These are phyloP conservation scores for Aleiodes testaceus DNA, from an alignment of 2,888 invertebrate species.

Conservation along the genomic window DNA sequence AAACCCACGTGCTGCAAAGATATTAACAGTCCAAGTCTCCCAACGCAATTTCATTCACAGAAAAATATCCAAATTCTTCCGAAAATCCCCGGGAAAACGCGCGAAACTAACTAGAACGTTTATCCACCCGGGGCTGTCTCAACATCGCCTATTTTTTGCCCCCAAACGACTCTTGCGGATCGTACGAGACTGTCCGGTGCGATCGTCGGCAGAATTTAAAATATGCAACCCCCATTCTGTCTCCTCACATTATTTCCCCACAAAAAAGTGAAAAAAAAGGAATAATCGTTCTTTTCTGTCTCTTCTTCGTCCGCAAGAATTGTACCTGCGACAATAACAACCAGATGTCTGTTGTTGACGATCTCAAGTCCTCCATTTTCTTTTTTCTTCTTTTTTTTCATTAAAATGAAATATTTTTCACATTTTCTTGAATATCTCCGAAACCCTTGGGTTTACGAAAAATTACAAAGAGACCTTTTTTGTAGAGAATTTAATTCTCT, in stretches of 20 bases:
- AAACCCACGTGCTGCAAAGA: conserved; percentile 4
- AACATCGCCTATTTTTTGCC: conserved; percentile 27
- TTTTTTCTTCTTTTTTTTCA: not conserved
- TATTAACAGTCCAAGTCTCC: not conserved
- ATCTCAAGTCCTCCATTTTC: conserved; percentile 32
- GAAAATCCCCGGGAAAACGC: conserved; percentile 54
- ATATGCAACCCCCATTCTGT: conserved; percentile 63
- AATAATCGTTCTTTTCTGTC: not conserved
- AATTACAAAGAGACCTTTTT: too few species aligned
- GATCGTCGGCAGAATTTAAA: conserved; percentile 69
- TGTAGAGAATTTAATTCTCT: too few species aligned
- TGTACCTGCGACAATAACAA: conserved; percentile 39
- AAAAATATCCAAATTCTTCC: too few species aligned
- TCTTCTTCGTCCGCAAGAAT: conserved; percentile 23
- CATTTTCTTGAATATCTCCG: too few species aligned
- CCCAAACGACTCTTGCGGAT: conserved; percentile 47
- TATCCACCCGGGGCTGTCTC: conserved; percentile 23
- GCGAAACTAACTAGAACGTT: conserved; percentile 63
- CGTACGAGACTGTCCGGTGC: conserved; percentile 56
- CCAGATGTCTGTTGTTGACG: conserved; percentile 39
- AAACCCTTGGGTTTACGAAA: too few species aligned
- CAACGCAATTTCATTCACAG: too few species aligned
- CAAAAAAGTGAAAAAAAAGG: not conserved
- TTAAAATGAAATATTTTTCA: too few species aligned
- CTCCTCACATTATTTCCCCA: conserved; percentile 24